phyloP scores from a whole-genome alignment of 2,888 invertebrate species.

The Cheilosia scutellata region DNA sequence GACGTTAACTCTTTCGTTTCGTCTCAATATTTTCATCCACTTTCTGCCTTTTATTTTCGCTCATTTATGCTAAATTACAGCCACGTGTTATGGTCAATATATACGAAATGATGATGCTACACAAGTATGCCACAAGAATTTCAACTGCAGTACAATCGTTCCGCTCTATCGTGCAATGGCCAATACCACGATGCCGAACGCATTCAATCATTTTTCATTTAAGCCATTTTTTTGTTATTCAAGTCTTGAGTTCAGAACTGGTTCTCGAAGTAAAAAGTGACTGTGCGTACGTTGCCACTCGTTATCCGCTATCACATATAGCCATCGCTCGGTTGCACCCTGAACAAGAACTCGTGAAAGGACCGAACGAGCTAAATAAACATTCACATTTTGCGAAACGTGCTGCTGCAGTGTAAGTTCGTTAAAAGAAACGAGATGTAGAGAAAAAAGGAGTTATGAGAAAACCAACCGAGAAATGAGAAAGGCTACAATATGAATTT shows the following conservation, averaged over 20 bases:
- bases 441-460: background rate
- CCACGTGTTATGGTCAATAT: conserved; percentile 63
- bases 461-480: background rate
- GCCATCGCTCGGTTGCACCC: conserved; percentile 67
- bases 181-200: conserved; percentile 54
- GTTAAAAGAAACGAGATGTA: conserved; percentile 2
- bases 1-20: conserved; percentile 63
- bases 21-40: conserved; percentile 14
- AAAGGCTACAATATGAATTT: background rate
- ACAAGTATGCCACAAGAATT: conserved; percentile 54
- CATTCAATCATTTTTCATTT: conserved; percentile 65
- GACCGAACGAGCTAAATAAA: conserved; percentile 70
- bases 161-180: conserved; percentile 35
- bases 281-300: conserved; percentile 71
- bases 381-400: conserved; percentile 71
- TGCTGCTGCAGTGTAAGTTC: conserved; percentile 41
- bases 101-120: conserved; percentile 45
- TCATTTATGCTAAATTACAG: conserved; percentile 64
- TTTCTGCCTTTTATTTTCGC: conserved; percentile 9
- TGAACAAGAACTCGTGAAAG: conserved; percentile 70
- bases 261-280: conserved; percentile 57
- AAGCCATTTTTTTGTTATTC: background rate
- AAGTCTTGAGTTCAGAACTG: conserved; percentile 48
- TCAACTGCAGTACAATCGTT: conserved; percentile 26
- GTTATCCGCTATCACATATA: conserved; percentile 71